Percentiles rank a stretch among this genome's conserved stretches.
Conservation (phyloP, 2,888 invertebrate species). For the Acleris sparsana region DNA sequence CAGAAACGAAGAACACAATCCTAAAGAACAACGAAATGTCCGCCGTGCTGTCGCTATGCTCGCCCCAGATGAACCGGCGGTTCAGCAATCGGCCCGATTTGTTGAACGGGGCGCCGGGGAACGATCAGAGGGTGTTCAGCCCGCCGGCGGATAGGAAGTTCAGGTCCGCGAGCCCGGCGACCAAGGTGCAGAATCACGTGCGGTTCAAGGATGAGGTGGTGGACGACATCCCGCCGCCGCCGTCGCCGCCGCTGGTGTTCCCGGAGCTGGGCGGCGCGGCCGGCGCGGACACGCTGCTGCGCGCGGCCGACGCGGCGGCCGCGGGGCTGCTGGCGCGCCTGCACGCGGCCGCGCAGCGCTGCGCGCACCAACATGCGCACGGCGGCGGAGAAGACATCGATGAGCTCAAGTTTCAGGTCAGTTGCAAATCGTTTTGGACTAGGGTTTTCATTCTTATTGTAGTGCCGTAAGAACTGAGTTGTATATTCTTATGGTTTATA, state of each 20-base stretch:
- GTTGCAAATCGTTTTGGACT: constrained; percentile 35
- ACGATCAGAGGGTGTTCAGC: constrained; percentile 66
- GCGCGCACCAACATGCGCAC: constrained; percentile 88
- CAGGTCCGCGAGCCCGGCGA: constrained; percentile 62
- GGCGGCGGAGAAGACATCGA: constrained; percentile 90
- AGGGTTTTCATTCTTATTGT: neutral
- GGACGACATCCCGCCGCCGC: constrained; percentile 76
- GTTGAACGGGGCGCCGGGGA: constrained; percentile 70
- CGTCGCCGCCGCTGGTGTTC: constrained; percentile 74
- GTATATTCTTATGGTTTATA: too few species aligned
- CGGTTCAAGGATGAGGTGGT: constrained; percentile 75
- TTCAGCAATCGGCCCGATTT: constrained; percentile 74
- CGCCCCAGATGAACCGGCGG: constrained; percentile 82
- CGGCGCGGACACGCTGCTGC: constrained; percentile 78
- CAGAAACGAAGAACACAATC: constrained; percentile 77
- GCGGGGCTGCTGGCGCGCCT: constrained; percentile 86
- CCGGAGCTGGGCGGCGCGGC: constrained; percentile 80
- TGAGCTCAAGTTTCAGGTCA: constrained; percentile 89
- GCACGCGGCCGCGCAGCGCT: constrained; percentile 88
- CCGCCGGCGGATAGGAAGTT: constrained; percentile 68
- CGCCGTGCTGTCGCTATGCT: constrained; percentile 76
- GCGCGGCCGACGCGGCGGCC: constrained; percentile 86
- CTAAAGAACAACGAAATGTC: constrained; percentile 75
- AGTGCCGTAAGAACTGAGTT: too few species aligned
- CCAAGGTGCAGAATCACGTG: constrained; percentile 74